Evolutionary conservation across 2,797 vertebrate species (phyloP).

Genomic region (Chelmon rostratus): DNA sequence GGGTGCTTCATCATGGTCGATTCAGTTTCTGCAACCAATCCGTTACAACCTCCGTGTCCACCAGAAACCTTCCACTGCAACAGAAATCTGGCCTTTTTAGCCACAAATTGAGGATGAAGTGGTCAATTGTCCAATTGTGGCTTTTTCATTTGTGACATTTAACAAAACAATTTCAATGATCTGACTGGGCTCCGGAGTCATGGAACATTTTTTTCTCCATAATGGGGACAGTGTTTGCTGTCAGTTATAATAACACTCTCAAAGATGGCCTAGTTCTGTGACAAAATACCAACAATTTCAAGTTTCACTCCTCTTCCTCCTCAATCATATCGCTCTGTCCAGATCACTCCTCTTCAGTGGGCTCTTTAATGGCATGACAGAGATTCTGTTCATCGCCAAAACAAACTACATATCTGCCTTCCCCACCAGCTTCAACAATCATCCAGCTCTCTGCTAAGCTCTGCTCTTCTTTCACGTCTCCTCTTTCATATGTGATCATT

Average conservation of each 20-base stretch:
- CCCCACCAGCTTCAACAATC: background rate
- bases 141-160: conserved; percentile 38
- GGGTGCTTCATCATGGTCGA: background rate
- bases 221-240: conserved; percentile 41
- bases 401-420: background rate
- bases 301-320: background rate
- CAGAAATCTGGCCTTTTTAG: background rate
- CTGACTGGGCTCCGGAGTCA: conserved; percentile 1
- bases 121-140: conserved; percentile 21
- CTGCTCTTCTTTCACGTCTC: background rate
- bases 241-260: conserved; percentile 35
- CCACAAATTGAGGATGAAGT: background rate
- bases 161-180: conserved; percentile 44
- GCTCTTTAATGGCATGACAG: background rate
- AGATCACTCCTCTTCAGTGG: background rate
- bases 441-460: background rate
- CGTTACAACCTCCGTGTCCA: background rate
- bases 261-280: conserved; percentile 28
- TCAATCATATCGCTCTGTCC: conserved; percentile 2
- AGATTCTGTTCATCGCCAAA: conserved; percentile 3
- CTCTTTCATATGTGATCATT: background rate
- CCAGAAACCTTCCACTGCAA: background rate
- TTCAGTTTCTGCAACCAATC: background rate
- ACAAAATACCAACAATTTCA: conserved; percentile 44
- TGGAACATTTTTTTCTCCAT: conserved; percentile 8